phyloP scores from a whole-genome alignment of 2,797 vertebrate species.

The Ctenopoma kingsleyae region DNA sequence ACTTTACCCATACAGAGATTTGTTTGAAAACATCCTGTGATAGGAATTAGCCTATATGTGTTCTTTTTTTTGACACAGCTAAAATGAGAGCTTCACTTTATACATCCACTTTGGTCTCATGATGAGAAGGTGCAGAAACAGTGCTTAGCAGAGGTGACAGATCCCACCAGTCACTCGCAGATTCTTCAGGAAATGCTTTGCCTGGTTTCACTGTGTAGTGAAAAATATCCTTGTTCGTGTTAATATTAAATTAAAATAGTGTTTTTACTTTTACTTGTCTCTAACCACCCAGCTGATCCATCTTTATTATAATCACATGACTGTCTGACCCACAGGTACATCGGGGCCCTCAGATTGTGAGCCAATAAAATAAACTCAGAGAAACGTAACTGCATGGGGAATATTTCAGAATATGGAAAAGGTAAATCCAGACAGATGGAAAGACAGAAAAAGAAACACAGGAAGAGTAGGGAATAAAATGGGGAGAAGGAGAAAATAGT shows the following conservation, averaged over 20 bases:
- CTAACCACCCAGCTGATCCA: not conserved
- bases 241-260: not conserved
- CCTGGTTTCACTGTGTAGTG: not conserved
- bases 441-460: not conserved
- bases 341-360: not conserved
- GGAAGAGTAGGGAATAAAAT: conserved; percentile 18
- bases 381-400: conserved; percentile 3
- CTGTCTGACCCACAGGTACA: not conserved
- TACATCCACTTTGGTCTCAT: too few species aligned
- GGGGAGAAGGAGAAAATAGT: conserved; percentile 23
- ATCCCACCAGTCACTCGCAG: too few species aligned
- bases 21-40: too few species aligned
- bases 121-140: too few species aligned
- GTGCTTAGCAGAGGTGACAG: too few species aligned
- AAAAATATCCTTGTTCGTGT: not conserved
- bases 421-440: conserved; percentile 19
- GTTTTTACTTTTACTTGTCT: conserved; percentile 6
- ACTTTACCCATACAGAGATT: too few species aligned
- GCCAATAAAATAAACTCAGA: conserved; percentile 8
- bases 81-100: too few species aligned
- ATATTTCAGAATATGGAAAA: conserved; percentile 28
- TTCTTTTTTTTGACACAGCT: too few species aligned
- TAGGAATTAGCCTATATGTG: too few species aligned
- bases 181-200: too few species aligned
- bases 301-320: not conserved